Percentiles rank a stretch among this genome's conserved stretches.
These are phyloP conservation scores for Trinectes maculatus DNA, from an alignment of 2,113 vertebrate species.

Conservation along the genomic window DNA sequence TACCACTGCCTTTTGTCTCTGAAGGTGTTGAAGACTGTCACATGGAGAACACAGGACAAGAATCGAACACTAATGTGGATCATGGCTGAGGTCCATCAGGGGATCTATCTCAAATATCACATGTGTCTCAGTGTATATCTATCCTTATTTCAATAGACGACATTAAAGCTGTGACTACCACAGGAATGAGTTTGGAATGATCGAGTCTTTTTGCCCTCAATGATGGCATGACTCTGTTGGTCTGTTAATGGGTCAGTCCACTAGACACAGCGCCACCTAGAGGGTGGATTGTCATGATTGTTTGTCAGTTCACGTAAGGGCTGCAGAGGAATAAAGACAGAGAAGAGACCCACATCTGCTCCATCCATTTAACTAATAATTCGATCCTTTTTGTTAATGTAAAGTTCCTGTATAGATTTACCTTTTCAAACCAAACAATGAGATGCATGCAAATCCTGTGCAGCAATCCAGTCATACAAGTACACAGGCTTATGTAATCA, in stretches of 20 bases:
- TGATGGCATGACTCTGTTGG: neutral
- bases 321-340: no score
- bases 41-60: neutral
- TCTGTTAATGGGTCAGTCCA: neutral
- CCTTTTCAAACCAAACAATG: no score
- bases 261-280: no score
- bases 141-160: neutral
- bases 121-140: neutral
- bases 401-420: no score
- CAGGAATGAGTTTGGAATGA: neutral
- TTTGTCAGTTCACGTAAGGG: no score
- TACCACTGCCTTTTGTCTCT: neutral
- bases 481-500: neutral
- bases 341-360: no score
- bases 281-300: no score
- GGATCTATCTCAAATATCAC: neutral
- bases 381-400: no score
- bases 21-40: neutral
- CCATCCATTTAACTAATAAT: no score
- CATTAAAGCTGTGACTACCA: neutral
- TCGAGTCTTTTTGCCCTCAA: neutral
- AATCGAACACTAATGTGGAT: neutral
- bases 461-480: neutral
- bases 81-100: neutral
- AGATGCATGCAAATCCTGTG: neutral